A percentile compares a stretch with the other conserved stretches of the same genome.
These are phyloP conservation scores for Manacus vitellinus DNA, from an alignment of 2,113 vertebrate genomes.

Conservation along the genomic window DNA sequence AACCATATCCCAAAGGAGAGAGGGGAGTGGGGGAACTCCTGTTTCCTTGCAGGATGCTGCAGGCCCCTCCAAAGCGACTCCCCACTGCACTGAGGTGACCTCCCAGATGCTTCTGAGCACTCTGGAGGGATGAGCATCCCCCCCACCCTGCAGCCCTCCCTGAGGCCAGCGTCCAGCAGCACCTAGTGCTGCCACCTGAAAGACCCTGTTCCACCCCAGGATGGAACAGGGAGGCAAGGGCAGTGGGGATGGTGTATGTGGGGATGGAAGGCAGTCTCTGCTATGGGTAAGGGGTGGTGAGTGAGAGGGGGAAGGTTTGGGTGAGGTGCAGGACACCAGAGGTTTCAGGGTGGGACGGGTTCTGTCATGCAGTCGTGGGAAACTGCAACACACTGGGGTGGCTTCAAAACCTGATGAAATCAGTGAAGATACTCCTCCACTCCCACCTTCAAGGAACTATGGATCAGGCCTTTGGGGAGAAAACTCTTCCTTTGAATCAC, in stretches of 20 bases:
- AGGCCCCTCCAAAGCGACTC: rapidly evolving
- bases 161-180: background rate
- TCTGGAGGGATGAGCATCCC: background rate
- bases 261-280: background rate
- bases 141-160: background rate
- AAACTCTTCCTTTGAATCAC: background rate
- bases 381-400: background rate
- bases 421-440: background rate
- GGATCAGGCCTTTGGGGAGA: background rate
- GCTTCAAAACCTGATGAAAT: background rate
- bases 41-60: background rate
- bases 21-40: background rate
- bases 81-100: background rate
- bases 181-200: background rate
- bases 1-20: background rate
- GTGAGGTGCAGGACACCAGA: background rate
- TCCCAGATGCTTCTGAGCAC: background rate
- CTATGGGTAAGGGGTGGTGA: background rate
- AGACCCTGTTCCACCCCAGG: background rate
- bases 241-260: rapidly evolving
- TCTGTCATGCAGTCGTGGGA: background rate
- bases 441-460: background rate
- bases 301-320: background rate
- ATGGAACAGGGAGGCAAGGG: rapidly evolving
- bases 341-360: background rate